Conservation (phyloP, 2,888 invertebrate species). For the Pecten maximus region DNA sequence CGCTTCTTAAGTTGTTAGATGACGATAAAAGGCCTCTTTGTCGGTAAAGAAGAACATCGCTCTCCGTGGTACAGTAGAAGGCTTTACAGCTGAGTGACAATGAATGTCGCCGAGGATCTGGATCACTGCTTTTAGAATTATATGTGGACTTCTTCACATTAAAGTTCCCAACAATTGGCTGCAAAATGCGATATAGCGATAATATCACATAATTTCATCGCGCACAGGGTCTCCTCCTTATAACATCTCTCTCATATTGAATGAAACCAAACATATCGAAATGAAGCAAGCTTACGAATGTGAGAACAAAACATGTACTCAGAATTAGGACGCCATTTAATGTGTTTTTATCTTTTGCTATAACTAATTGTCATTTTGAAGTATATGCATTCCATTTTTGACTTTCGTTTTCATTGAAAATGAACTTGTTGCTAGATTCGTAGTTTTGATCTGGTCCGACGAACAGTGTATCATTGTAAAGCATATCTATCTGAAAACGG, state of each 20-base stretch:
- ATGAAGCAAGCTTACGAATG: not conserved
- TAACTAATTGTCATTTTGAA: not conserved
- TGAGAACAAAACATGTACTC: not conserved
- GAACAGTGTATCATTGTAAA: not conserved
- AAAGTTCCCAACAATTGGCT: not conserved
- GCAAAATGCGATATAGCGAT: slow-evolving; percentile 21
- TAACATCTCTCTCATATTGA: not conserved
- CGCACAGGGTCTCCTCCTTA: not conserved
- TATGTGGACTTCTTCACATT: slow-evolving; percentile 24
- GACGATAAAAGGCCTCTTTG: slow-evolving; percentile 17
- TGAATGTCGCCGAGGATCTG: not conserved
- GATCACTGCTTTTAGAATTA: slow-evolving; percentile 15
- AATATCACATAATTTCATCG: slow-evolving; percentile 12
- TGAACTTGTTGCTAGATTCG: not conserved
- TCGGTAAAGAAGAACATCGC: not conserved
- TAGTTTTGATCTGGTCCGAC: not conserved
- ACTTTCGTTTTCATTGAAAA: slow-evolving; percentile 17
- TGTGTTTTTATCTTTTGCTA: slow-evolving; percentile 15
- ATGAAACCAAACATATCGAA: not conserved
- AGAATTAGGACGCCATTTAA: slow-evolving; percentile 24
- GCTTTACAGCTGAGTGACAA: slow-evolving; percentile 1
- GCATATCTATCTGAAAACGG: slow-evolving; percentile 1
- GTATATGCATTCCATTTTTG: slow-evolving; percentile 3
- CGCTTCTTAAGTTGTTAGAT: slow-evolving; percentile 19
- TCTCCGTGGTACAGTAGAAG: not conserved